Evolutionary conservation across 1,140 invertebrate species (phyloP), one percentile per base, ranked within the genome.

Genomic region (Sipha flava): DNA sequence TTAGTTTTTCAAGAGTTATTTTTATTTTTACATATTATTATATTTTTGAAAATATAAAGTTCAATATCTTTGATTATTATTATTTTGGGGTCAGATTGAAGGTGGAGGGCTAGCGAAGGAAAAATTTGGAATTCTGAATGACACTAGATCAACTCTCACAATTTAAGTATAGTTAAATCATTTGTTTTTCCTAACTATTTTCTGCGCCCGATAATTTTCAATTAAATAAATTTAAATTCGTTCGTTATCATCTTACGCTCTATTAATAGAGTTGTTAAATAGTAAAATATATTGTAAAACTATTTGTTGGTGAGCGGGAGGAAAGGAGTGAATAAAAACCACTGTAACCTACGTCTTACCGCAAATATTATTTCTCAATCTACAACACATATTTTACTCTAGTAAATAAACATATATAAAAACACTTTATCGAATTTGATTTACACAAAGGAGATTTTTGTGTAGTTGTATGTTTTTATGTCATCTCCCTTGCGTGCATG

Each of bases 311-410:
- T 2, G 12, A 4, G n/a, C 9, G 3, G 59, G 3, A 34, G 1
- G 18, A 21, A 31, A 62, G 21, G 12, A 3, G 12, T 23, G 21
- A 66, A 40, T 23, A 64, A 64, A 37, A 64, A 34, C 14, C 14
- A 59, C 18, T 9, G 7, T 45, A 9, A 45, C 43, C 16, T 16
- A 7, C 16, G 43, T 45, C 7, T 16, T 45, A 57, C 34, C 54
- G 72, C 37, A 75, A 75, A 75, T 73, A 73, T 73, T 73, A 73
- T 75, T 75, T 57, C 31, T 14, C 47, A 31, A 52, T 34, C 43
- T 23, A 26, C 43, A 16, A 54, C 31, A 75, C 31, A 34, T 31
- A 34, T 31, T 16, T 23, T n/a, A 14, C 12, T 52, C 0, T 29
- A 5, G 31, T 18, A 12, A 23, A 31, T 54, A 54, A 54, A 75